Evolutionary conservation across 2,888 invertebrate species (phyloP).

Genomic region (Drosophila stalkeri): DNA sequence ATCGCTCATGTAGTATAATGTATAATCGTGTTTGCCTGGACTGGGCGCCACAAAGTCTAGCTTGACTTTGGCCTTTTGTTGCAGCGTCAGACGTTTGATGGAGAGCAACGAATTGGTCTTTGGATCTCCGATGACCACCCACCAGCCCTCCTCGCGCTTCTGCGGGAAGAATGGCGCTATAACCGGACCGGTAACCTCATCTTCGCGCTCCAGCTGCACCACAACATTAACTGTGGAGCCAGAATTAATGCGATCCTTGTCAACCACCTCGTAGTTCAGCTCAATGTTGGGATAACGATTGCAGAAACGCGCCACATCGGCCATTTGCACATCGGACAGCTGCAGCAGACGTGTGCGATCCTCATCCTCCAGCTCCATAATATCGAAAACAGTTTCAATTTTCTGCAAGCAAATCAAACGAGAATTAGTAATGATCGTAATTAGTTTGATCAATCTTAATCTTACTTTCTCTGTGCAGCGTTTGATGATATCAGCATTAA

Average conservation of each 20-base stretch:
- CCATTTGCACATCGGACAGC: constrained; percentile 95
- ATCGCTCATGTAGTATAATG: constrained; percentile 99
- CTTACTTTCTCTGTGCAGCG: constrained; percentile 92
- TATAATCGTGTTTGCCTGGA: constrained; percentile 95
- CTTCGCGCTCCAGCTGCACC: constrained; percentile 97
- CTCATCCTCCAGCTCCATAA: constrained; percentile 93
- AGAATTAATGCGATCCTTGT: constrained; percentile 91
- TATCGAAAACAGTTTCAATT: constrained; percentile 91
- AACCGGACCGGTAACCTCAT: constrained; percentile 98
- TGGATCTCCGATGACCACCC: constrained; percentile 99
- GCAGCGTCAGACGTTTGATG: constrained; percentile 97
- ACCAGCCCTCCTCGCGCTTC: constrained; percentile 97
- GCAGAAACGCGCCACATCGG: constrained; percentile 99
- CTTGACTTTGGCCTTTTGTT: constrained; percentile 94
- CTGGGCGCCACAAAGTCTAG: constrained; percentile 94
- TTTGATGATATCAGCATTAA: constrained; percentile 94
- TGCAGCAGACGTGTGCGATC: constrained; percentile 92
- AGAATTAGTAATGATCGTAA: not conserved
- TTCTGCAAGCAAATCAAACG: constrained; percentile 77
- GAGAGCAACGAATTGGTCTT: constrained; percentile 97
- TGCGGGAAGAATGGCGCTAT: constrained; percentile 99
- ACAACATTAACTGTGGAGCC: constrained; percentile 95
- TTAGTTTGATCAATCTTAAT: constrained; percentile 25
- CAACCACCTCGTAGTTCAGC: constrained; percentile 94
- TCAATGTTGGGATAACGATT: constrained; percentile 99